These are phyloP conservation scores for Hestina assimilis DNA, from an alignment of 1,140 invertebrate genomes.

Conservation along the genomic window DNA sequence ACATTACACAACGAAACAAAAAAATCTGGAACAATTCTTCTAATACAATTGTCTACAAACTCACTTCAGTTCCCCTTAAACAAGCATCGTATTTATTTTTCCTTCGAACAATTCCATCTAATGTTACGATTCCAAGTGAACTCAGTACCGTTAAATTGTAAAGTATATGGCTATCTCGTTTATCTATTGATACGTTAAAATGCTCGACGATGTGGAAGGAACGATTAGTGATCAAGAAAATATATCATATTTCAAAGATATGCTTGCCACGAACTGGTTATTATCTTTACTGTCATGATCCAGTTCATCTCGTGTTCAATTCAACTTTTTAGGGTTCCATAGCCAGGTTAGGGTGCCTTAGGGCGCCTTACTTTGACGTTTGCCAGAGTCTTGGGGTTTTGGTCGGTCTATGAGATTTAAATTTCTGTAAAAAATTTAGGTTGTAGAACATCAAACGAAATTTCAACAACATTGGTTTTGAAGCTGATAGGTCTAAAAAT, in stretches of 20 bases:
- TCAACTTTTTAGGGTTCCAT: too few relatives aligned
- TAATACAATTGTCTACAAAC: not conserved
- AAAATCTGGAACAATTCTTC: not conserved
- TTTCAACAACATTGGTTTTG: too few relatives aligned
- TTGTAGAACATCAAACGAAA: too few relatives aligned
- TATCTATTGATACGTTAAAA: constrained; percentile 42
- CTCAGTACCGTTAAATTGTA: constrained; percentile 34
- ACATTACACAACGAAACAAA: not conserved
- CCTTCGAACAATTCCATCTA: constrained; percentile 25
- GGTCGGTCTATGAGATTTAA: too few relatives aligned
- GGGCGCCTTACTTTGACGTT: too few relatives aligned
- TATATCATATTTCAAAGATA: constrained; percentile 39
- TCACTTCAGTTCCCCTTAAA: constrained; percentile 3
- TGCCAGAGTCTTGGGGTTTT: too few relatives aligned
- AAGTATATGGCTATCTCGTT: constrained; percentile 27
- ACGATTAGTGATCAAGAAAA: constrained; percentile 41
- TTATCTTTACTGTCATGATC: too few relatives aligned
- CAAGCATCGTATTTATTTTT: constrained; percentile 2
- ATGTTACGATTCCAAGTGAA: constrained; percentile 32
- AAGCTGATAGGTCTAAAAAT: too few relatives aligned
- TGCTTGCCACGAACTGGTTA: not conserved
- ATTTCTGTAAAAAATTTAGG: too few relatives aligned
- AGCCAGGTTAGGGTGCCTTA: too few relatives aligned
- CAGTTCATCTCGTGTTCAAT: too few relatives aligned
- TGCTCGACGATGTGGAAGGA: constrained; percentile 35